Evolutionary conservation across 2,797 vertebrate genomes (phyloP), one percentile per base, ranked within the genome.

Genomic region (Lithobates sylvaticus): DNA sequence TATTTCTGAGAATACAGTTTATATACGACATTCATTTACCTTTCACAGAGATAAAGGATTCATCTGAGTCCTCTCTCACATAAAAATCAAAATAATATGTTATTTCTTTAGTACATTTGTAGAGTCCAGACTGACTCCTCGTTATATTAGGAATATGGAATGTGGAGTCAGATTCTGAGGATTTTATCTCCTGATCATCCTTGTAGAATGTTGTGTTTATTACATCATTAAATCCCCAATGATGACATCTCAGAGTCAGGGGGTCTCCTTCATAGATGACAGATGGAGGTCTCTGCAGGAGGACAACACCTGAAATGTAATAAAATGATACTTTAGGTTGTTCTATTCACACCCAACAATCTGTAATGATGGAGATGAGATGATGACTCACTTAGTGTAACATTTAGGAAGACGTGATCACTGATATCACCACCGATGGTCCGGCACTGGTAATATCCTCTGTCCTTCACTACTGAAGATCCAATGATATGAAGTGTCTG

Each of bases 161-260:
- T 36, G 44, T 36, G 3, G 77, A 16, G n/a, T 68, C 64, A 6
- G 26, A 29, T 36, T 61, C 36, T 9, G 64, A 47, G 27, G 26
- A 23, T 44, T 68, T 29, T 29, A 79, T 79, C 26, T 23, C 27
- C 32, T 54, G 32, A 50, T n/a, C 21, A 6, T 70, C 78, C 78
- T 81, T 81, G 68, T 81, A 81, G 50, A 81, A 81, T 54, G n/a
- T 71, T 50, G 78, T 79, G n/a, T 79, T 34, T 70, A 23, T n/a
- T 47, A 3, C 44, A 34, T n/a, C n/a, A 54, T 23, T 34, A 18
- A 29, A 29, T 21, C 0, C 13, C 8, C 1, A 0, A 70, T 12
- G 12, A 29, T 70, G 78, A 81, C 78, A 80, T 50, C 39, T 80
- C 27, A 80, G 27, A 29, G 42, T 80, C 65, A 80, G 65, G 39